Conservation (phyloP, 2,888 invertebrate species). For the Orthosia cruda region DNA sequence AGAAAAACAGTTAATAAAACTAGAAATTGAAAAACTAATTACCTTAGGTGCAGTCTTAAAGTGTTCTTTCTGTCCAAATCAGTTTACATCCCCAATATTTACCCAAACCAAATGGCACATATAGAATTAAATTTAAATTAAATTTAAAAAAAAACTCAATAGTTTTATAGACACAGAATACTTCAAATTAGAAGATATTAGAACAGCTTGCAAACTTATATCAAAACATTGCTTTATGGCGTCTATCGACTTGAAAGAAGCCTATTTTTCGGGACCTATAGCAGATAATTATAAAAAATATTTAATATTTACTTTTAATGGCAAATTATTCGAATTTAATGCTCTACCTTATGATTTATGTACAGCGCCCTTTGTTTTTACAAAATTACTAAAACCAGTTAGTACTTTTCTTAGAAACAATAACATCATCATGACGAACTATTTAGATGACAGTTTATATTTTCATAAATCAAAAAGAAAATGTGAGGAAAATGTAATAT, state of each 20-base stretch:
- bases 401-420: conserved; percentile 2
- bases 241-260: not conserved
- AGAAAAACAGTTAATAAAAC: conserved; percentile 1
- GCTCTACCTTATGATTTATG: not conserved
- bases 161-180: conserved; percentile 6
- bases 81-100: conserved; percentile 16
- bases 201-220: conserved; percentile 3
- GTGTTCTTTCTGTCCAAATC: not conserved
- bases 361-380: conserved; percentile 8
- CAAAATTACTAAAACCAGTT: conserved; percentile 2
- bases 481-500: conserved; percentile 1
- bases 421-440: conserved; percentile 3
- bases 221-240: not conserved
- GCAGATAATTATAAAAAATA: not conserved
- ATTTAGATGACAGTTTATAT: conserved; percentile 2
- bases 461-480: conserved; percentile 3
- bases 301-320: conserved; percentile 1
- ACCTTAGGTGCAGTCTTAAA: conserved; percentile 8
- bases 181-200: not conserved
- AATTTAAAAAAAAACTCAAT: conserved; percentile 9
- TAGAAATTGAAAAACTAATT: conserved; percentile 11
- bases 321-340: conserved; percentile 1
- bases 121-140: conserved; percentile 12
- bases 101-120: not conserved
- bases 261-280: not conserved